A percentile compares a stretch with the other conserved stretches of the same genome.
These are phyloP conservation scores for Heteractis magnifica DNA, from an alignment of 92 coral and sea anemone species.

Conservation along the genomic window DNA sequence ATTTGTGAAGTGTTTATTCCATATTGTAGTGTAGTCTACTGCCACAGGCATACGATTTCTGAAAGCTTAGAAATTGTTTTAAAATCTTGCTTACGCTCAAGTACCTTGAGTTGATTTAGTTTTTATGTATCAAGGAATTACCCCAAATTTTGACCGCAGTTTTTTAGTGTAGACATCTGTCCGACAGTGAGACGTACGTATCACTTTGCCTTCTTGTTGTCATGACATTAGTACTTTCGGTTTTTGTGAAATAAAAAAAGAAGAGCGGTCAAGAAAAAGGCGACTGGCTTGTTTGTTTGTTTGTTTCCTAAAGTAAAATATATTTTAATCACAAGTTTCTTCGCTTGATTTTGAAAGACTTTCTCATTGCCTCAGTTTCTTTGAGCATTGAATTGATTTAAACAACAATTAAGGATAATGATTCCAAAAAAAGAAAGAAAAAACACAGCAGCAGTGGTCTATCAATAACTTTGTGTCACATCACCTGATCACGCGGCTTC, in stretches of 20 bases:
- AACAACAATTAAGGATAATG: neutral
- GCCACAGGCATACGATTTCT: no score
- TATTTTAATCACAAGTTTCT: neutral
- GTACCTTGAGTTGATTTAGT: no score
- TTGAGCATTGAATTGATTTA: conserved; percentile 1
- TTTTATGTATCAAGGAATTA: no score
- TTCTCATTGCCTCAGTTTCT: neutral
- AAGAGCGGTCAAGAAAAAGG: neutral
- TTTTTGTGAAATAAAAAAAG: neutral
- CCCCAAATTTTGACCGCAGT: no score
- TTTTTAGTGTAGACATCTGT: no score
- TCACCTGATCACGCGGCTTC: neutral
- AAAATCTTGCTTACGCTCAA: no score
- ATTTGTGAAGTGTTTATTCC: no score
- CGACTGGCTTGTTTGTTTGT: neutral
- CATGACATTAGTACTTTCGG: neutral
- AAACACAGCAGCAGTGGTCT: neutral
- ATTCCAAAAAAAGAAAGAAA: neutral
- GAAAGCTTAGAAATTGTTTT: no score
- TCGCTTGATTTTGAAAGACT: neutral
- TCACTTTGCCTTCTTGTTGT: neutral
- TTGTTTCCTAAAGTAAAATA: neutral
- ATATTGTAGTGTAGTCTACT: no score
- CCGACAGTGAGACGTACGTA: no score
- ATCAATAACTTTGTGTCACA: neutral